phyloP scores from a whole-genome alignment of 2,888 invertebrate genomes.

The Caenorhabditis imperialis region DNA sequence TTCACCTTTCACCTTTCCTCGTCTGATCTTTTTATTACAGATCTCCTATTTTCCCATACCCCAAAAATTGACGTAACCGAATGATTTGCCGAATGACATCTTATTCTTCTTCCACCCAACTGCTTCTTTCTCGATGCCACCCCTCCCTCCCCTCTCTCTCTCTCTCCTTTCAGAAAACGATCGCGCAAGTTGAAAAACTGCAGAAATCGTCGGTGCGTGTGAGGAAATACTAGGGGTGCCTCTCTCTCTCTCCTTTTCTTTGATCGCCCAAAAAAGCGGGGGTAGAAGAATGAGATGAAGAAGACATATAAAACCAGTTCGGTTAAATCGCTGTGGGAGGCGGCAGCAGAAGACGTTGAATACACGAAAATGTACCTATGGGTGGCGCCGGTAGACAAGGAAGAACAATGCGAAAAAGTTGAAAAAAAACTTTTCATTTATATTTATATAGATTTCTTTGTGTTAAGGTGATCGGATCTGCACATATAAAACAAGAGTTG shows the following conservation, averaged over 20 bases:
- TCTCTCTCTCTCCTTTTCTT: constrained; percentile 42
- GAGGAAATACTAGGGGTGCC: constrained; percentile 28
- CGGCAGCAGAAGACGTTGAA: constrained; percentile 13
- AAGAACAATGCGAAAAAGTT: no score
- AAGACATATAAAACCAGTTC: constrained; percentile 53
- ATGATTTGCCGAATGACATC: constrained; percentile 40
- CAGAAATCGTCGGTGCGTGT: constrained; percentile 49
- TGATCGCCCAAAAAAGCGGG: constrained; percentile 43
- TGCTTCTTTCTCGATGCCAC: constrained; percentile 37
- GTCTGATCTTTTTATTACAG: background rate
- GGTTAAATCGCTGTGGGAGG: constrained; percentile 50
- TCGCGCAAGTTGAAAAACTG: constrained; percentile 50
- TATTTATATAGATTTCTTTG: no score
- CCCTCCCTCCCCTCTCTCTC: background rate
- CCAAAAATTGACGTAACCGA: constrained; percentile 26
- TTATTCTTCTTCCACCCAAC: constrained; percentile 7
- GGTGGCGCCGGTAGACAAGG: no score
- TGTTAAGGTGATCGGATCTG: no score
- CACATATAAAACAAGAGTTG: constrained; percentile 46
- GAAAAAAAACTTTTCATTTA: no score
- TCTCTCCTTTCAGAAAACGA: constrained; percentile 37
- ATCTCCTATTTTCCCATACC: constrained; percentile 15
- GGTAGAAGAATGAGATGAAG: constrained; percentile 26
- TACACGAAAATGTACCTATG: constrained; percentile 25
- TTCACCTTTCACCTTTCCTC: background rate